Evolutionary conservation across 1,140 invertebrate species (phyloP).

Genomic region (Portunus trituberculatus): DNA sequence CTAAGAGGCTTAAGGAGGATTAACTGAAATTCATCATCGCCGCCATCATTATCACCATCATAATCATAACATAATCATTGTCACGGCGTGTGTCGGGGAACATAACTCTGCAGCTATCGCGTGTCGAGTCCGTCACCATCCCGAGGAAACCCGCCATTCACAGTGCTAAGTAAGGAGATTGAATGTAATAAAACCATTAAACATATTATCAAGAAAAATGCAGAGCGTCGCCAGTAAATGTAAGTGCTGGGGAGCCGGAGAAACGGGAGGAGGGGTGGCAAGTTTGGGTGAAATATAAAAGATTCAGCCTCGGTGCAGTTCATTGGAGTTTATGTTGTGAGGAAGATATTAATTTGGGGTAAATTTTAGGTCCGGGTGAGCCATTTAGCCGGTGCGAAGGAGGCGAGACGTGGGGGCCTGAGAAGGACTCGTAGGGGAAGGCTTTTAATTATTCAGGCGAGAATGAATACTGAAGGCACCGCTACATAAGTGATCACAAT

Average conservation of each 20-base stretch:
- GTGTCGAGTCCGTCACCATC: no score
- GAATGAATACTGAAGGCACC: neutral
- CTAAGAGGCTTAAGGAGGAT: no score
- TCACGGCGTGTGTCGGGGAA: neutral
- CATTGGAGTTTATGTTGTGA: constrained; percentile 25
- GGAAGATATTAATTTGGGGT: constrained; percentile 26
- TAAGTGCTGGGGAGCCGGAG: neutral
- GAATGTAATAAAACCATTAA: neutral
- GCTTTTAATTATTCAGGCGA: neutral
- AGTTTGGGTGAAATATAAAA: neutral
- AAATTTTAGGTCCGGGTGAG: neutral
- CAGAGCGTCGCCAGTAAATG: neutral
- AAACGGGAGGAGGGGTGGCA: neutral
- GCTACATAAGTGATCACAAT: constrained; percentile 21
- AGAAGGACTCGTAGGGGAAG: neutral
- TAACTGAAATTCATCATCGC: no score
- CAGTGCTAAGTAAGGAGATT: no score
- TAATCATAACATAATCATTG: neutral
- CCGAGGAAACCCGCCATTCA: no score
- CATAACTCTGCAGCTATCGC: no score
- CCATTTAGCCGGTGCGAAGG: neutral
- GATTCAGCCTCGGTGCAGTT: neutral
- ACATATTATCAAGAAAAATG: neutral
- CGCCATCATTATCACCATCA: no score
- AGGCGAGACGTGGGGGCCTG: neutral